Percentiles rank a stretch among this genome's conserved stretches.
phyloP scores from a whole-genome alignment of 2,888 invertebrate genomes.

The Adela reaumurella region DNA sequence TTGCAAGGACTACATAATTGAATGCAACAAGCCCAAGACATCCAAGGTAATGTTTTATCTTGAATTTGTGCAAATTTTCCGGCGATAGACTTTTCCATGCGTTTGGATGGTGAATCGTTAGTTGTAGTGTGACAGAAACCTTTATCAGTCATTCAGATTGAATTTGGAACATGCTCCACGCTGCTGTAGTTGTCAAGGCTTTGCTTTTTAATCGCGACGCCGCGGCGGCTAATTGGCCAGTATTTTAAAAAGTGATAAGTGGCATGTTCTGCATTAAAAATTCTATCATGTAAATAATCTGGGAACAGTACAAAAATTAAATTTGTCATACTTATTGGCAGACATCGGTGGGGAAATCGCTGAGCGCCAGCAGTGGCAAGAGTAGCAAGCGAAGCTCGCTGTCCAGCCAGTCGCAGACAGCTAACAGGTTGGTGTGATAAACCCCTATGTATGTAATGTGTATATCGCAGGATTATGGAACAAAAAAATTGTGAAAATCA shows the following conservation, averaged over 20 bases:
- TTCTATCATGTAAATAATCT: too few species aligned
- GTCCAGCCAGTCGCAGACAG: constrained; percentile 43
- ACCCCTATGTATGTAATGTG: too few species aligned
- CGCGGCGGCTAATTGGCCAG: too few species aligned
- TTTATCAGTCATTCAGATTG: neutral
- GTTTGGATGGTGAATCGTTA: too few species aligned
- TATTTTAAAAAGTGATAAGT: too few species aligned
- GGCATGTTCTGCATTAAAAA: too few species aligned
- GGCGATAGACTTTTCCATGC: too few species aligned
- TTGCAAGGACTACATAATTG: constrained; percentile 83
- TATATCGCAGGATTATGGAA: too few species aligned
- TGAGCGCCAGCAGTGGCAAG: constrained; percentile 43
- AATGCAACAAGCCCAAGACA: constrained; percentile 73
- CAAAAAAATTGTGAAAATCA: too few species aligned
- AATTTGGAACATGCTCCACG: neutral
- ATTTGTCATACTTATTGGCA: too few species aligned
- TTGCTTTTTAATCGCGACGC: too few species aligned
- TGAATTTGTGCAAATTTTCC: neutral
- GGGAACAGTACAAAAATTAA: neutral
- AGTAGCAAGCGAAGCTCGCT: constrained; percentile 47
- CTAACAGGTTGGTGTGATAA: constrained; percentile 48
- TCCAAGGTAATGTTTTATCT: constrained; percentile 47
- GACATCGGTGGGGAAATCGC: constrained; percentile 47
- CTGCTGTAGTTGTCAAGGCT: too few species aligned
- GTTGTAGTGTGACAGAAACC: neutral